Conservation (phyloP, 1,140 invertebrate species). For the silkworm (Bombyx mori) region DNA sequence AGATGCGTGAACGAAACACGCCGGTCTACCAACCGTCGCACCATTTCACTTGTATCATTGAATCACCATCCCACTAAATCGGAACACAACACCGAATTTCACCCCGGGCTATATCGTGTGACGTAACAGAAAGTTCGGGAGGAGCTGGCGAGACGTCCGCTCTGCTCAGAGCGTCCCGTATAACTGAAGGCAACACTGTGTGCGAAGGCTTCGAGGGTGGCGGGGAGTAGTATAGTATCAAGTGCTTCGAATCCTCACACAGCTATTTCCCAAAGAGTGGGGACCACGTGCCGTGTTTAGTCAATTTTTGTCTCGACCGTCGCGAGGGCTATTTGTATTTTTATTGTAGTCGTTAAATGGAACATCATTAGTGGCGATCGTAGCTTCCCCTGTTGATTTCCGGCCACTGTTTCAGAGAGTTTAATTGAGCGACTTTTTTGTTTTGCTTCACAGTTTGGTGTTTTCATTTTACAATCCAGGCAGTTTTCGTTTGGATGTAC, state of each 20-base stretch:
- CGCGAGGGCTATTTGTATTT: conserved; percentile 38
- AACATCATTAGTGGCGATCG: conserved; percentile 34
- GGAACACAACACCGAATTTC: conserved; percentile 9
- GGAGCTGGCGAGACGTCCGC: conserved; percentile 17
- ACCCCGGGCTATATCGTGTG: conserved; percentile 16
- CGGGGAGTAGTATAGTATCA: conserved; percentile 40
- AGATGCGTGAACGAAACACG: conserved; percentile 37
- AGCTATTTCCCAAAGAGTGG: conserved; percentile 34
- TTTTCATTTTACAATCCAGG: no score
- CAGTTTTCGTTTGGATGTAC: no score
- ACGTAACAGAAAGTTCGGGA: conserved; percentile 52
- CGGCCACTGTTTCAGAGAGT: conserved; percentile 20
- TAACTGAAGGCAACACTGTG: conserved; percentile 33
- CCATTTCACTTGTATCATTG: conserved; percentile 53
- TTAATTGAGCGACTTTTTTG: conserved; percentile 17
- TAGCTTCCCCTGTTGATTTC: conserved; percentile 29
- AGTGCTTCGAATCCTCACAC: conserved; percentile 53
- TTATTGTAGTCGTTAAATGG: conserved; percentile 46
- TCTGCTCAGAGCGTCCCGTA: conserved; percentile 29
- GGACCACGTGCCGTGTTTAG: conserved; percentile 54
- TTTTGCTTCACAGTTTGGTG: no score
- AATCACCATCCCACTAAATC: conserved; percentile 49
- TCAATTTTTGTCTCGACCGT: conserved; percentile 50
- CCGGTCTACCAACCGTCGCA: conserved; percentile 40
- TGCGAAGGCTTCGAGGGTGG: conserved; percentile 27